A percentile compares a stretch with the other conserved stretches of the same genome.
These are phyloP conservation scores for Poecile montanus DNA, from an alignment of 2,797 vertebrate genomes.

Conservation along the genomic window DNA sequence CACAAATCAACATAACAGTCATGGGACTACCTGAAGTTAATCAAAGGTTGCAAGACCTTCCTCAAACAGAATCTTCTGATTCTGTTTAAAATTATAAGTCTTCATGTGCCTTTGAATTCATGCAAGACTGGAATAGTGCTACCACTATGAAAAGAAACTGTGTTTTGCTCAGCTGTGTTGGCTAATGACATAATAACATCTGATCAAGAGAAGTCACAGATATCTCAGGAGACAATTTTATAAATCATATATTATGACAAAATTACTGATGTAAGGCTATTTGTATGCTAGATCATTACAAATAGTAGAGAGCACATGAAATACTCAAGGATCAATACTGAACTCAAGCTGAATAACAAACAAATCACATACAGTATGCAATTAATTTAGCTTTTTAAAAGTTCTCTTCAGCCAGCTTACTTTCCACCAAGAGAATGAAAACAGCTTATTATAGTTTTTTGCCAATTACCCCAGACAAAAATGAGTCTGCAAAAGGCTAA, in stretches of 20 bases:
- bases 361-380: neutral
- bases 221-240: neutral
- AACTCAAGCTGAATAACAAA: neutral
- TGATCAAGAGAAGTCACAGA: neutral
- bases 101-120: neutral
- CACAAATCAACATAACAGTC: neutral
- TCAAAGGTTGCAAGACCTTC: neutral
- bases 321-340: constrained; percentile 16
- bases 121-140: neutral
- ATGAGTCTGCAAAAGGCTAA: neutral
- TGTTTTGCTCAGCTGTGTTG: neutral
- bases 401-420: neutral
- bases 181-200: neutral
- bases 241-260: neutral
- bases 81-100: neutral
- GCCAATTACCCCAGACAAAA: neutral
- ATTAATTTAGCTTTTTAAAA: neutral
- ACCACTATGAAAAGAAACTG: neutral
- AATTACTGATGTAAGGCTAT: neutral
- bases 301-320: constrained; percentile 21
- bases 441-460: neutral
- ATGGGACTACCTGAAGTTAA: neutral
- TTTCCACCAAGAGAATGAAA: constrained; percentile 7
- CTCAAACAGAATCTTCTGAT: neutral
- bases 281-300: neutral